Evolutionary conservation across 1,140 invertebrate genomes (phyloP), one percentile per base, ranked within the genome.

Genomic region (Papilio polytes): DNA sequence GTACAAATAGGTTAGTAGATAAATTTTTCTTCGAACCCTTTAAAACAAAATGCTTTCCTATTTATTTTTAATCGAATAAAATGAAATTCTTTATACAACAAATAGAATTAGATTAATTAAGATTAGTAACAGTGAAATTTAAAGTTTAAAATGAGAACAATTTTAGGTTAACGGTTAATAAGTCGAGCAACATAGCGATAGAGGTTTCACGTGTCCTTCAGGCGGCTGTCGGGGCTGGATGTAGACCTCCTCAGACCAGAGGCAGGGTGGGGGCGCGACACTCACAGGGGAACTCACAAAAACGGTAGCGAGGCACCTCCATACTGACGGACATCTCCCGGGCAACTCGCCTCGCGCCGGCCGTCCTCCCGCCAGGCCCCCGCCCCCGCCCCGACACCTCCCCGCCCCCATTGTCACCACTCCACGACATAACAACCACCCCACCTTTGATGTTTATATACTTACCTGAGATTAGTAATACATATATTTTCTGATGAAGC

Each of bases 301-400:
- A 88, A 70, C 93, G 92, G 90, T 93, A 93, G 41, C 91, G 89
- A 85, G 92, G 93, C 91, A 94, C 92, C 89, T 94, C 93, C 93
- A 94, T 94, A 74, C 86, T 86, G 89, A 80, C 70, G 82, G 87
- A 93, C 85, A 89, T 94, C 93, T 92, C 92, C 93, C 91, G 89
- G 93, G 92, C 93, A 94, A 94, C 92, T 94, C 87, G 85, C 79
- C 12, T 12, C 46, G 46, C 46, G 46, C 46, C 10, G 82, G 36
- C 36, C 82, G 85, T 85, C 83, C 82, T 85, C 53, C 78, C 82
- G 82, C n/a, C n/a, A n/a, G n/a, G n/a, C 82, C 84, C 85, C 81
- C 74, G 20, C 8, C 48, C 51, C 74, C 46, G 13, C 72, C 72
- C 36, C 36, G 36, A 84, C 63, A 83, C 83, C 85, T 82, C 90